Base-by-base conservation (phyloP, 92 coral and sea anemone genomes). In the Epizoanthus rinbou region DNA sequence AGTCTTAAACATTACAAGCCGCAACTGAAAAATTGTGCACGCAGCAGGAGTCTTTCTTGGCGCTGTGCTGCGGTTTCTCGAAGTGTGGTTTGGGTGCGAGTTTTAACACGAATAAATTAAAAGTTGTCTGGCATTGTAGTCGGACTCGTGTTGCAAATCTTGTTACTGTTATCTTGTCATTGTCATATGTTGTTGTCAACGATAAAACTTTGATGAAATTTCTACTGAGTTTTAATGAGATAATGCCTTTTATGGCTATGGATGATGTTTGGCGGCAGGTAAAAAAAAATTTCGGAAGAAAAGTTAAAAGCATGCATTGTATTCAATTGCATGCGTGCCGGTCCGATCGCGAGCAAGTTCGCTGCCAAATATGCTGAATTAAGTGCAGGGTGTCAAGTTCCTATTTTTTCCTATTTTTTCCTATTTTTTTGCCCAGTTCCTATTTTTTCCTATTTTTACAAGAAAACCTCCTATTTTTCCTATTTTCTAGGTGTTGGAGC, bases 81-180 rank as follows among this genome's bases (percentile, higher is more conserved):
- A n/a, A n/a, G n/a, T n/a, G n/a, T n/a, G n/a, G n/a, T n/a, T n/a
- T n/a, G 64, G 19, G 64, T 58, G 24, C 22, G 24, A 59, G 64
- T 28, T 65, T 66, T 66, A 43, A 66, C 72, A 28, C 47, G 47
- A 66, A 66, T 24, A 66, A 66, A 66, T 25, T 25, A 66, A 66
- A n/a, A n/a, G 72, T 66, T 66, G 72, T 23, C 69, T 64, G 69
- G 22, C 69, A 64, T 64, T 64, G 64, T 13, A 58, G n/a, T 58
- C 3, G 22, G 64, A 1, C 64, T 58, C 64, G 4, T 58, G 64
- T 58, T 25, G 69, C 37, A 65, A 22, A 65, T 66, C 72, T 65
- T 66, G 72, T 24, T 66, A 66, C 19, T 8, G 41, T 43, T 0
- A n/a, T 64, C 24, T 64, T 64, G 1, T 22, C 69, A 25, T 64